Evolutionary conservation across 2,888 invertebrate genomes (phyloP).

Genomic region (Cetonia aurata): DNA sequence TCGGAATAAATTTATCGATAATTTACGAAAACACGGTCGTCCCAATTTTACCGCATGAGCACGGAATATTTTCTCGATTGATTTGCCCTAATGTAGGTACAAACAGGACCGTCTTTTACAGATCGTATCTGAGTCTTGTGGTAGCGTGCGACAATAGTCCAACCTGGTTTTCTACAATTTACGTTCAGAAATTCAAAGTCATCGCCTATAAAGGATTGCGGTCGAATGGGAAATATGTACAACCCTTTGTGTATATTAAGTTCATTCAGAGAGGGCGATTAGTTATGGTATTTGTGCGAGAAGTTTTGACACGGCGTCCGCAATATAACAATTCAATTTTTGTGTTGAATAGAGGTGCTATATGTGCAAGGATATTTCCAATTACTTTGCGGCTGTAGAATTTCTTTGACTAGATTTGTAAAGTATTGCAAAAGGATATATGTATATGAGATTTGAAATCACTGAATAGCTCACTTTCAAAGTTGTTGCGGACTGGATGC

Average conservation of each 20-base stretch:
- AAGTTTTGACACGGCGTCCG: constrained; percentile 35
- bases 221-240: constrained; percentile 21
- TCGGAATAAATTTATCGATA: constrained; percentile 40
- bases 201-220: constrained; percentile 43
- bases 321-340: constrained; percentile 39
- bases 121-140: constrained; percentile 30
- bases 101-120: not conserved
- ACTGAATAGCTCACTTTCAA: too few relatives aligned
- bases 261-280: constrained; percentile 34
- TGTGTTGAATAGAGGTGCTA: constrained; percentile 7
- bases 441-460: too few relatives aligned
- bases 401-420: too few relatives aligned
- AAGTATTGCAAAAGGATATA: too few relatives aligned
- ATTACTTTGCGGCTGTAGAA: constrained; percentile 1
- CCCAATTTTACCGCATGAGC: constrained; percentile 37
- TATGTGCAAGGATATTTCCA: not conserved
- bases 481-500: too few relatives aligned
- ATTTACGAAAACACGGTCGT: constrained; percentile 36
- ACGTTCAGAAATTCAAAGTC: constrained; percentile 44
- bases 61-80: constrained; percentile 40
- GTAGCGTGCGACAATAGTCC: constrained; percentile 36
- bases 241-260: constrained; percentile 27
- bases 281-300: constrained; percentile 31
- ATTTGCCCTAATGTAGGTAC: constrained; percentile 29
- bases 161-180: constrained; percentile 38